phyloP scores from a whole-genome alignment of 2,888 invertebrate species.

The Uloborus plumipes region DNA sequence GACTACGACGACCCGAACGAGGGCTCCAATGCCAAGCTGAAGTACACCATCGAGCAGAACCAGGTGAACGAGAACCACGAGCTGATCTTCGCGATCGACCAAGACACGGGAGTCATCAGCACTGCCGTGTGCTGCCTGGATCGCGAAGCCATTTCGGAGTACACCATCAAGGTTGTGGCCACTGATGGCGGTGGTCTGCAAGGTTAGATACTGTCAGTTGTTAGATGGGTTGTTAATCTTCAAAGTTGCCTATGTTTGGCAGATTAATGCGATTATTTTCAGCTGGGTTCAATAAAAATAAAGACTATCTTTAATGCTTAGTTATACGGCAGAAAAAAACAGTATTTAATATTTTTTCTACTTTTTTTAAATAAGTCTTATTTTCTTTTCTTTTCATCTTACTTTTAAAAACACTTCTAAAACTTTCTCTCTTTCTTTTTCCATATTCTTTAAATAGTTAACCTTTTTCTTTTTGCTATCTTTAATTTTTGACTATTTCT shows the following conservation, averaged over 20 bases:
- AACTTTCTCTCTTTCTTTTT: too few species aligned
- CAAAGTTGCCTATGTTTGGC: neutral
- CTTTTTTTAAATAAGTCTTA: too few species aligned
- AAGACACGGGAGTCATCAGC: conserved; percentile 69
- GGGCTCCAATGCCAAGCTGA: conserved; percentile 73
- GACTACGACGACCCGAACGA: conserved; percentile 72
- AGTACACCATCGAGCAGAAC: conserved; percentile 69
- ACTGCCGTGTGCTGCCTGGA: conserved; percentile 68
- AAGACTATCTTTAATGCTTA: neutral
- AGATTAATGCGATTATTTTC: neutral
- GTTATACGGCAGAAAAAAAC: too few species aligned
- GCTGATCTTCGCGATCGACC: conserved; percentile 71
- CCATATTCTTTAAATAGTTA: too few species aligned
- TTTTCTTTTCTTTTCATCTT: too few species aligned
- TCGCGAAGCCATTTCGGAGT: conserved; percentile 67
- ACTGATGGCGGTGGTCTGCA: conserved; percentile 68
- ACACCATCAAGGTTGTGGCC: conserved; percentile 68
- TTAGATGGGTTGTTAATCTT: neutral
- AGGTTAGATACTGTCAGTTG: conserved; percentile 62
- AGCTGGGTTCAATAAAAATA: neutral
- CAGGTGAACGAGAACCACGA: conserved; percentile 69
- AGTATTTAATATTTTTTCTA: too few species aligned
- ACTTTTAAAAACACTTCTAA: too few species aligned
- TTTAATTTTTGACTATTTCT: too few species aligned
- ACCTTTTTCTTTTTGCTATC: too few species aligned